phyloP scores from a whole-genome alignment of 2,113 vertebrate genomes.

The Cichladusa arquata region DNA sequence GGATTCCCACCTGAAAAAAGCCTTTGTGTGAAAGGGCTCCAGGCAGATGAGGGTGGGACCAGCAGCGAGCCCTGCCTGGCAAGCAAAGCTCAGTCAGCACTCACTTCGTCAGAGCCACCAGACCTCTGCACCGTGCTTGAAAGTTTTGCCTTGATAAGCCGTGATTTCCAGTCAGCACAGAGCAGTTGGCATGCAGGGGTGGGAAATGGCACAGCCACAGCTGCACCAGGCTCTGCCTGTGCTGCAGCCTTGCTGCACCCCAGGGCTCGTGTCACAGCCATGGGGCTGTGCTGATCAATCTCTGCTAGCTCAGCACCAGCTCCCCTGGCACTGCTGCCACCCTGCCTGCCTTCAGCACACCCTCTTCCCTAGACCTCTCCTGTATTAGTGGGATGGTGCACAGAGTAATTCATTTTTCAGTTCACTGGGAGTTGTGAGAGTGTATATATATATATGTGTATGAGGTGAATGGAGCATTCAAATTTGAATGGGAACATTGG shows the following conservation, averaged over 20 bases:
- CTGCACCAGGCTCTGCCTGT: background rate
- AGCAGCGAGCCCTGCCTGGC: rapidly evolving
- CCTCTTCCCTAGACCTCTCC: background rate
- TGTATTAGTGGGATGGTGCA: background rate
- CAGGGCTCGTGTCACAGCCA: background rate
- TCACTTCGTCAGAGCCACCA: background rate
- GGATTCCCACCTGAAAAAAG: background rate
- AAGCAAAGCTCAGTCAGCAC: background rate
- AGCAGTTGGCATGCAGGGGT: background rate
- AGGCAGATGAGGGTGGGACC: background rate
- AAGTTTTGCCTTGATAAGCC: background rate
- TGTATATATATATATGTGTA: too few relatives aligned
- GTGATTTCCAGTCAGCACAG: background rate
- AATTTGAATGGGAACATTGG: background rate
- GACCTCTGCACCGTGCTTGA: rapidly evolving
- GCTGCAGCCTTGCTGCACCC: background rate
- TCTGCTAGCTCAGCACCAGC: background rate
- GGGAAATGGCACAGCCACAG: background rate
- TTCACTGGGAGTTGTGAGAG: background rate
- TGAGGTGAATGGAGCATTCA: background rate
- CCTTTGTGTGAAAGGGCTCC: background rate
- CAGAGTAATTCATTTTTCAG: background rate
- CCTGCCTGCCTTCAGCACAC: rapidly evolving
- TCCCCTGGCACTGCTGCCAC: background rate
- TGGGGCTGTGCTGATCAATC: rapidly evolving